These are phyloP conservation scores for Choloepus didactylus DNA, from an alignment of 2,797 vertebrate species.

Conservation along the genomic window DNA sequence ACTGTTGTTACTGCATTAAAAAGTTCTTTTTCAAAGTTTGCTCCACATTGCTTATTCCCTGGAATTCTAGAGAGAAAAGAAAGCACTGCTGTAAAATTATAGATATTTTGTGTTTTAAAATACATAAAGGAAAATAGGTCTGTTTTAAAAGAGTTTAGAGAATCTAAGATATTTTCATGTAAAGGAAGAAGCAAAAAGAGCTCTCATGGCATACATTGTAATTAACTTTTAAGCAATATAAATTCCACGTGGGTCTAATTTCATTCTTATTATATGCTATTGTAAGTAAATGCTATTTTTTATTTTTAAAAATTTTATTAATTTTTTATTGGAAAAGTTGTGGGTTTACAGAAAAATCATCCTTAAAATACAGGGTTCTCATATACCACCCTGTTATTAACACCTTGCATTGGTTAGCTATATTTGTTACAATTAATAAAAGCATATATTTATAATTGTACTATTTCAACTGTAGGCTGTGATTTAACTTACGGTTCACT, in stretches of 20 bases:
- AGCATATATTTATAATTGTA: no score
- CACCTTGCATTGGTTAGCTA: no score
- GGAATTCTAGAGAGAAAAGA: slow-evolving; percentile 37
- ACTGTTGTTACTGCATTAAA: not conserved
- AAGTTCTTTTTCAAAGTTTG: slow-evolving; percentile 27
- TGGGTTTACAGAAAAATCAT: no score
- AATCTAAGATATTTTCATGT: not conserved
- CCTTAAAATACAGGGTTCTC: no score
- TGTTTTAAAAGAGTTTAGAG: slow-evolving; percentile 41
- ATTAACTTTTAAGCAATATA: slow-evolving; percentile 38
- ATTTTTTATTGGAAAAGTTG: no score
- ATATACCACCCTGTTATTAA: no score
- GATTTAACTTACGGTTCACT: no score
- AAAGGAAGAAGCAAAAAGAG: slow-evolving; percentile 48
- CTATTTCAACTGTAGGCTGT: no score
- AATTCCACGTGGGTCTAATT: not conserved
- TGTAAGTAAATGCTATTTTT: not conserved
- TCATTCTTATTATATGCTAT: not conserved
- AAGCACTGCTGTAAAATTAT: slow-evolving; percentile 49
- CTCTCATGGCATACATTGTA: not conserved
- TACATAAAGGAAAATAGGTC: not conserved
- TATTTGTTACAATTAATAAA: no score
- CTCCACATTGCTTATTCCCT: not conserved
- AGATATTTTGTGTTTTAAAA: slow-evolving; percentile 39
- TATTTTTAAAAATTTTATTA: no score